A percentile compares a stretch with the other conserved stretches of the same genome.
These are phyloP conservation scores for Argynnis bischoffii DNA, from an alignment of 2,888 invertebrate species.

Conservation along the genomic window DNA sequence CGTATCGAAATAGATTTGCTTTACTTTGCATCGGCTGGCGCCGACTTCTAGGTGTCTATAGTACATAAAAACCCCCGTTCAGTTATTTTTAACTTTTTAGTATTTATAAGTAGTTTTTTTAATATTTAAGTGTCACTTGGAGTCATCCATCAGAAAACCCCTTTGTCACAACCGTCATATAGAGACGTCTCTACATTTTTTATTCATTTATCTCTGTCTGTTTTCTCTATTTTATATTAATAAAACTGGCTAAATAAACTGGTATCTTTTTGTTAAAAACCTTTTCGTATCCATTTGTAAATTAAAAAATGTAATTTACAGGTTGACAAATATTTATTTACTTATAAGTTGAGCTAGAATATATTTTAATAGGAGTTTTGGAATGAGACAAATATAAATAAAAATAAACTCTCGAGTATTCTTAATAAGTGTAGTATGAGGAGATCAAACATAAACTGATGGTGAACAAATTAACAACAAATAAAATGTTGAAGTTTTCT, in stretches of 20 bases:
- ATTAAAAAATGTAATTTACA: too few species aligned
- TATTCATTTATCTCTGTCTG: slow-evolving; percentile 2
- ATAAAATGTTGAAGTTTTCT: background rate
- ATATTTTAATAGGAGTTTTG: too few species aligned
- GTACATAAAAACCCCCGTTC: too few species aligned
- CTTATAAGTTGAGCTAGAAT: background rate
- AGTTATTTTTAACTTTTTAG: too few species aligned
- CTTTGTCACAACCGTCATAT: slow-evolving; percentile 9
- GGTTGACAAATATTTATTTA: background rate
- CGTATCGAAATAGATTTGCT: background rate
- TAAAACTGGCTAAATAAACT: background rate
- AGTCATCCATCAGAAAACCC: background rate
- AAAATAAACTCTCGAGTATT: too few species aligned
- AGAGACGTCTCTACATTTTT: slow-evolving; percentile 11
- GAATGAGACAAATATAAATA: too few species aligned
- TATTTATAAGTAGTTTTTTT: too few species aligned
- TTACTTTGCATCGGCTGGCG: too few species aligned
- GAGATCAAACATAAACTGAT: too few species aligned
- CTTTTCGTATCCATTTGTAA: background rate
- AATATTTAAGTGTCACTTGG: background rate
- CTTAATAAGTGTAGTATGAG: too few species aligned
- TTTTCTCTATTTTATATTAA: slow-evolving; percentile 5
- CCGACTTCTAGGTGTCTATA: too few species aligned
- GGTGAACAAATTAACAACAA: too few species aligned
- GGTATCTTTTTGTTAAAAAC: background rate